A percentile compares a stretch with the other conserved stretches of the same genome.
phyloP scores from a whole-genome alignment of 2,797 vertebrate species.

The Oreochromis mossambicus region DNA sequence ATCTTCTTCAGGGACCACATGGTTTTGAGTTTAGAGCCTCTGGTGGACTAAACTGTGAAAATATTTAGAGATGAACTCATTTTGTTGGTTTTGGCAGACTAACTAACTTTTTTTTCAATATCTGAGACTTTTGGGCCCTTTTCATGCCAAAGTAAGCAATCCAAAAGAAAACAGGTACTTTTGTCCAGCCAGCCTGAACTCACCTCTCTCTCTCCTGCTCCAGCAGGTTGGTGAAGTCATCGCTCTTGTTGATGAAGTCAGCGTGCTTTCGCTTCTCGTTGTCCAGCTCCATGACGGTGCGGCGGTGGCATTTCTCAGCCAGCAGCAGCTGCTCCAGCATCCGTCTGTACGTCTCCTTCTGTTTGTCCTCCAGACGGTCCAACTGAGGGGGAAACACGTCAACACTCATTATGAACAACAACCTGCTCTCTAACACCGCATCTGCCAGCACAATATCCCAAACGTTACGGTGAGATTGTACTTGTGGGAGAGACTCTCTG shows the following conservation, averaged over 20 bases:
- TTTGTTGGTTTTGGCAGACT: background rate
- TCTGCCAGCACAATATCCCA: background rate
- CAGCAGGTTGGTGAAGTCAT: constrained; percentile 96
- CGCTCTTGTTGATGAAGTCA: constrained; percentile 97
- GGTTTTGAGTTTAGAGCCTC: background rate
- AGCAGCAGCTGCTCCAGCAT: constrained; percentile 97
- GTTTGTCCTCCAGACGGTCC: constrained; percentile 92
- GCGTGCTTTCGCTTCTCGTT: constrained; percentile 89
- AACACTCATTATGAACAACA: background rate
- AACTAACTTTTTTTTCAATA: background rate
- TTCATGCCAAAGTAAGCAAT: background rate
- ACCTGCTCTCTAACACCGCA: background rate
- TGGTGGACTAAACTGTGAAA: background rate
- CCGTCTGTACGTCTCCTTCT: constrained; percentile 91
- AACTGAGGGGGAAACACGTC: constrained; percentile 69
- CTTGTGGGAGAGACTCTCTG: background rate
- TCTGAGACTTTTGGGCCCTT: background rate
- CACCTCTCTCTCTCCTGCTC: constrained; percentile 96
- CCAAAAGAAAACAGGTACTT: background rate
- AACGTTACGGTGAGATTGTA: background rate
- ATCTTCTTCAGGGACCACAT: background rate
- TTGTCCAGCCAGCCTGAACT: background rate
- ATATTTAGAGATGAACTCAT: background rate
- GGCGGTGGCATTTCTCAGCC: constrained; percentile 92
- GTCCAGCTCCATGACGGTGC: constrained; percentile 90